Conservation (phyloP, 2,797 vertebrate genomes). For the Darevskia mixta region DNA sequence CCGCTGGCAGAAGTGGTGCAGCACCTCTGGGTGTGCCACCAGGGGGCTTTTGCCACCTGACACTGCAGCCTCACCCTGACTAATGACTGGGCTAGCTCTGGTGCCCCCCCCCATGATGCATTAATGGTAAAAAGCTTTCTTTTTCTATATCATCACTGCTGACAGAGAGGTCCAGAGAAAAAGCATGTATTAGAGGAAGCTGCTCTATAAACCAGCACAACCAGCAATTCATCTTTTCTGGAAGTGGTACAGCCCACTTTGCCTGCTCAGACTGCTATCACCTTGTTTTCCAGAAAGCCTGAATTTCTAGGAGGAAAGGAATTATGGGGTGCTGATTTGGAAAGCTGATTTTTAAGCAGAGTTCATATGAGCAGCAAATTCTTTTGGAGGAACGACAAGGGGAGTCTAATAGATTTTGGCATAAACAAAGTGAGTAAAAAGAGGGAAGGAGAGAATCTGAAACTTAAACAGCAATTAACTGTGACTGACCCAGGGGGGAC, state of each 20-base stretch:
- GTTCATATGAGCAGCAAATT: background rate
- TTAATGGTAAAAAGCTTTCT: background rate
- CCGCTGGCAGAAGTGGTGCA: no score
- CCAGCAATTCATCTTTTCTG: no score
- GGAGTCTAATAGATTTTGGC: slow-evolving; percentile 10
- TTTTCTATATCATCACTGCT: background rate
- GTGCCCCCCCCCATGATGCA: background rate
- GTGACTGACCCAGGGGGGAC: slow-evolving; percentile 32
- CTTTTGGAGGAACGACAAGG: background rate
- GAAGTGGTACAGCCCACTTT: no score
- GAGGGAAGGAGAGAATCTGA: background rate
- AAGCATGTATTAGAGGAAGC: no score
- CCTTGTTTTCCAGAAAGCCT: no score
- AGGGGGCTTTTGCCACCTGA: no score
- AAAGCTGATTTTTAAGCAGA: background rate
- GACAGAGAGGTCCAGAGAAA: background rate
- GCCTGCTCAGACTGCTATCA: no score
- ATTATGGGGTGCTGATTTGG: background rate
- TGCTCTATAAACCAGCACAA: no score
- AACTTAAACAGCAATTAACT: slow-evolving; percentile 37
- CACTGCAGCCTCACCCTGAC: no score
- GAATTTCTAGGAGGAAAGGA: background rate
- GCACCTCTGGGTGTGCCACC: no score
- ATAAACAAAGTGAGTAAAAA: slow-evolving; percentile 14
- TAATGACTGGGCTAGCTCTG: no score